Base-by-base conservation (phyloP, 1,140 invertebrate species). In the Goniozus legneri region DNA sequence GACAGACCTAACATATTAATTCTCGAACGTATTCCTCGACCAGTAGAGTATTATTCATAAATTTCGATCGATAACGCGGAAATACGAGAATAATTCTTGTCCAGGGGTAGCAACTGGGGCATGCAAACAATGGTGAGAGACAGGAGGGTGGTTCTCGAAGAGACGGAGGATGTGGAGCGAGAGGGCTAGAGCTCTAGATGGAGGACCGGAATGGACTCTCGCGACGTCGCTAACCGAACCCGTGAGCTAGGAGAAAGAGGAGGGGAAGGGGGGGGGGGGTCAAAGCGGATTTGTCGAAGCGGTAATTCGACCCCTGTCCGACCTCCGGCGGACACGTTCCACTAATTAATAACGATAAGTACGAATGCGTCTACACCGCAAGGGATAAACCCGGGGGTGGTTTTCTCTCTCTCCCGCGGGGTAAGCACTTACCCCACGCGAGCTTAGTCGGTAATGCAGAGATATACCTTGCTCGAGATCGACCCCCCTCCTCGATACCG, bases 311-410 rank as follows among this genome's bases (percentile, higher is more conserved):
- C 39, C 60, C 50, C 40, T 58, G 61, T 64, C 57, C 53, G 19
- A 52, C 22, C 45, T 54, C 52, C 47, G 30, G 42, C 44, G 46
- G 53, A 54, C 47, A 47, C 50, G 39, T 47, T 57, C 52, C 31
- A 46, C 54, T 67, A 66, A 68, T 67, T 68, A 67, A 65, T 64
- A 65, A 68, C 64, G 60, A 68, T 67, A 68, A 68, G 67, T 65
- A 64, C 64, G 61, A 67, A 64, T 67, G 62, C 56, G 64, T 67
- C 65, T 62, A 56, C 52, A 68, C 67, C 67, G 52, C 65, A 69
- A 52, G 48, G 64, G 67, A 62, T 66, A 62, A 68, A 64, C 52
- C 43, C 47, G 56, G 53, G 60, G 50, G 50, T 39, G 21, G 44
- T 42, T 45, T 52, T 47, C 50, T 60, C 56, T 45, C 52, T 47